These are phyloP conservation scores for Zaprionus gabonicus DNA, from an alignment of 1,140 invertebrate species.

Conservation along the genomic window DNA sequence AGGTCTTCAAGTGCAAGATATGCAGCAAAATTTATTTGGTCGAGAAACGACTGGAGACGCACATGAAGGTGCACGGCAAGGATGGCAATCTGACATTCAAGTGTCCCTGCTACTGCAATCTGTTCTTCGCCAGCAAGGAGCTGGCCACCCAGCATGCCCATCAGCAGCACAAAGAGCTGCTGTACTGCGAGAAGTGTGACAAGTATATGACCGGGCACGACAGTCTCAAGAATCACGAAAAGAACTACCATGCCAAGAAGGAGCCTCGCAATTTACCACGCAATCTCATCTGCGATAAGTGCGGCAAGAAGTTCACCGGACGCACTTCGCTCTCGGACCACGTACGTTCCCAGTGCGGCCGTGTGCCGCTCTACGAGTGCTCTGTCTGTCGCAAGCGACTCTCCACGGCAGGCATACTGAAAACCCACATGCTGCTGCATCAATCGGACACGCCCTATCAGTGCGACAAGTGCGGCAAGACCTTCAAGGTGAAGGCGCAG, in stretches of 20 bases:
- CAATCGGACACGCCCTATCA: constrained; percentile 77
- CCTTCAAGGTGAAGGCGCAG: constrained; percentile 85
- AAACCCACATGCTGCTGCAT: constrained; percentile 84
- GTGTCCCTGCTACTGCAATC: constrained; percentile 84
- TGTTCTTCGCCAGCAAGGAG: constrained; percentile 81
- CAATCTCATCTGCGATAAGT: constrained; percentile 84
- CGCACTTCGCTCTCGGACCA: constrained; percentile 82
- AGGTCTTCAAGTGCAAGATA: constrained; percentile 78
- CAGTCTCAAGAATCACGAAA: constrained; percentile 79
- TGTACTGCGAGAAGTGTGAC: constrained; percentile 84
- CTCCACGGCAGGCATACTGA: constrained; percentile 82
- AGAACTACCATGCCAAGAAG: constrained; percentile 73
- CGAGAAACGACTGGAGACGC: constrained; percentile 75
- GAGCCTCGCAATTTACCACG: constrained; percentile 68
- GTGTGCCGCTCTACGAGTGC: constrained; percentile 79
- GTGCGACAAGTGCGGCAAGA: constrained; percentile 84
- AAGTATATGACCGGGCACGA: constrained; percentile 84
- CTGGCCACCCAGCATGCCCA: constrained; percentile 78
- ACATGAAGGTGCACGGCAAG: constrained; percentile 74
- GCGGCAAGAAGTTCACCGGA: constrained; percentile 84
- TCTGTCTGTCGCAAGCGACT: constrained; percentile 82
- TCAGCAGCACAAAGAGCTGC: constrained; percentile 74
- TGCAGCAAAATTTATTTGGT: constrained; percentile 80
- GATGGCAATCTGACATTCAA: constrained; percentile 77
- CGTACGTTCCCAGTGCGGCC: constrained; percentile 83